A percentile compares a stretch with the other conserved stretches of the same genome.
phyloP scores from a whole-genome alignment of 2,888 invertebrate species.

The Chymomyza caudatula region DNA sequence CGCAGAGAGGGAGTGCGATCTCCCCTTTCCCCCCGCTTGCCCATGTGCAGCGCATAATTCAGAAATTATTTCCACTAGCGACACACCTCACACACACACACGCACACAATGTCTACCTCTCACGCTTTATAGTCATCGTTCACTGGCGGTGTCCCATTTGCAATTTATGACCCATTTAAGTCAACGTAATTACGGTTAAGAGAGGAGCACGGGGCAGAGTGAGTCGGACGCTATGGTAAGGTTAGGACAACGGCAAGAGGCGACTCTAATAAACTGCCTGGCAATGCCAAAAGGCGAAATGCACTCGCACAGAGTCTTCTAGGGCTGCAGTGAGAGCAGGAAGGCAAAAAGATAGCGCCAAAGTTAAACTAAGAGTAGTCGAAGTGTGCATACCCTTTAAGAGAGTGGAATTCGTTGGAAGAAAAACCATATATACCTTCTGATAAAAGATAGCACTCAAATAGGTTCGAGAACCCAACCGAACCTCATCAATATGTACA shows the following conservation, averaged over 20 bases:
- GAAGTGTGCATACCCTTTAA: background rate
- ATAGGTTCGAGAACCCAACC: too few relatives aligned
- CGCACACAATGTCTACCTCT: background rate
- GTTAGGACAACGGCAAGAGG: background rate
- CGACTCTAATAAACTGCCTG: conserved; percentile 52
- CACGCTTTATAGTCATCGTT: background rate
- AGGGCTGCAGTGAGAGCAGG: background rate
- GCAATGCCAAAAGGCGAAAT: conserved; percentile 9
- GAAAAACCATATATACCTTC: too few relatives aligned
- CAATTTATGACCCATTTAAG: conserved; percentile 75
- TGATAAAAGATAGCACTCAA: too few relatives aligned
- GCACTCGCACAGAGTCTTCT: background rate
- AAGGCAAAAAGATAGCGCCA: background rate
- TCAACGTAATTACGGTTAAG: conserved; percentile 72
- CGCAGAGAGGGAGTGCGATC: background rate
- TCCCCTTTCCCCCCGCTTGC: background rate
- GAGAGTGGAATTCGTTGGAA: too few relatives aligned
- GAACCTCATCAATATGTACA: too few relatives aligned
- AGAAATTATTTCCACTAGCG: conserved; percentile 11
- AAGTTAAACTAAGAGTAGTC: too few relatives aligned
- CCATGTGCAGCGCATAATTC: conserved; percentile 6
- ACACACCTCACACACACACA: conserved; percentile 4
- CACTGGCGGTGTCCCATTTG: conserved; percentile 17
- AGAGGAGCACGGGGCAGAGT: background rate
- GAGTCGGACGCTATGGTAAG: background rate